These are phyloP conservation scores for Thamnaconus septentrionalis DNA, from an alignment of 2,113 vertebrate genomes.

Conservation along the genomic window DNA sequence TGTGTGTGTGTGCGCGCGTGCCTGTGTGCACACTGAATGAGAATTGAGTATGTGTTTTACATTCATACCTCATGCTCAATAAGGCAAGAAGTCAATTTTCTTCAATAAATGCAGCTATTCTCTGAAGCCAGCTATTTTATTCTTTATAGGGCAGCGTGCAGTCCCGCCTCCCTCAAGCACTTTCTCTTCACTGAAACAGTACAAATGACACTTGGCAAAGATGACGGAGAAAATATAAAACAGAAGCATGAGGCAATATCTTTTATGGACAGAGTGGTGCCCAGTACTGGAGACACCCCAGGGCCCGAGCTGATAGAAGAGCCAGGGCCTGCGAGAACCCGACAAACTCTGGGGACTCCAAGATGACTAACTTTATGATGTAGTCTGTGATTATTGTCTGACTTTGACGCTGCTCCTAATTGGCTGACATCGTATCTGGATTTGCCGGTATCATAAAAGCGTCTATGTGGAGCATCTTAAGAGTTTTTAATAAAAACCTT, in stretches of 20 bases:
- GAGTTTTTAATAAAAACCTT: too few relatives aligned
- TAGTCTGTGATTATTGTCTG: too few relatives aligned
- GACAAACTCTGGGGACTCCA: neutral
- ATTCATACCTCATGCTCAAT: constrained; percentile 28
- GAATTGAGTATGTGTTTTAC: too few relatives aligned
- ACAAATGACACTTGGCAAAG: constrained; percentile 42
- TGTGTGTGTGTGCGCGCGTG: too few relatives aligned
- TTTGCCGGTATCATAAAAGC: too few relatives aligned
- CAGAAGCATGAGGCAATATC: constrained; percentile 40
- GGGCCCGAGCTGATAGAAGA: constrained; percentile 24
- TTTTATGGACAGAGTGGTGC: constrained; percentile 26
- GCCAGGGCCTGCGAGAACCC: constrained; percentile 14
- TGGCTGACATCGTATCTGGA: too few relatives aligned
- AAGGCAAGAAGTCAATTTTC: constrained; percentile 39
- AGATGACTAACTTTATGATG: too few relatives aligned
- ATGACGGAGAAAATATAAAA: constrained; percentile 48
- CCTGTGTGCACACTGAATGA: too few relatives aligned
- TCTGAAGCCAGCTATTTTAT: constrained; percentile 24
- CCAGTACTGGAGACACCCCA: constrained; percentile 2
- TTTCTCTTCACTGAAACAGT: constrained; percentile 42
- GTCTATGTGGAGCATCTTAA: too few relatives aligned
- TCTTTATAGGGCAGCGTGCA: constrained; percentile 46
- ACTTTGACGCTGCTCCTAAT: too few relatives aligned
- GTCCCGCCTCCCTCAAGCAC: constrained; percentile 26
- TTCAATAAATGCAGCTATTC: constrained; percentile 36